Evolutionary conservation across 1,140 invertebrate genomes (phyloP).

Genomic region (Drosophila nebulosa): DNA sequence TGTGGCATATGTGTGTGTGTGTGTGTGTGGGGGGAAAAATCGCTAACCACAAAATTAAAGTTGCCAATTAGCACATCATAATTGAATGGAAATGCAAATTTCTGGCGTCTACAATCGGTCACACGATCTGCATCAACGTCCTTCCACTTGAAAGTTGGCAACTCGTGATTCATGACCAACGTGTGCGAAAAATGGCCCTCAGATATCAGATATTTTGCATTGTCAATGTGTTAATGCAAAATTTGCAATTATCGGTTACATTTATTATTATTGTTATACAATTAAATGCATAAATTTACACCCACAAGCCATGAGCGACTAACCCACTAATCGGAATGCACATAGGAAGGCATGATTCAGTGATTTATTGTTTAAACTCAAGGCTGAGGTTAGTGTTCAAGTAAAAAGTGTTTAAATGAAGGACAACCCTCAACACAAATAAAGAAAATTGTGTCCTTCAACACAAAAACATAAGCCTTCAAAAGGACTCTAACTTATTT

Average conservation of each 20-base stretch:
- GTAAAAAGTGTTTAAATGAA: conserved; percentile 12
- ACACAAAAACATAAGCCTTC: too few species aligned
- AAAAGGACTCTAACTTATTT: neutral
- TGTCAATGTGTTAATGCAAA: neutral
- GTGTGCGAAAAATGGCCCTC: neutral
- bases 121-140: conserved; percentile 15
- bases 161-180: neutral
- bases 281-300: neutral
- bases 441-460: too few species aligned
- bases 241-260: neutral
- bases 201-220: neutral
- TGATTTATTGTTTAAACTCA: conserved; percentile 6
- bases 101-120: neutral
- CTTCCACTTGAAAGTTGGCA: neutral
- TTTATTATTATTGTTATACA: neutral
- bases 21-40: neutral
- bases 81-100: neutral
- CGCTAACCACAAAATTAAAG: conserved; percentile 43
- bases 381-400: conserved; percentile 6
- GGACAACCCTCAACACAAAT: too few species aligned
- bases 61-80: conserved; percentile 51
- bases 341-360: conserved; percentile 1
- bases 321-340: conserved; percentile 12
- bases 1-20: too few species aligned
- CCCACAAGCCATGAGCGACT: neutral